Percentiles rank a stretch among this genome's conserved stretches.
These are phyloP conservation scores for Zaprionus gabonicus DNA, from an alignment of 1,140 invertebrate genomes.

Conservation along the genomic window DNA sequence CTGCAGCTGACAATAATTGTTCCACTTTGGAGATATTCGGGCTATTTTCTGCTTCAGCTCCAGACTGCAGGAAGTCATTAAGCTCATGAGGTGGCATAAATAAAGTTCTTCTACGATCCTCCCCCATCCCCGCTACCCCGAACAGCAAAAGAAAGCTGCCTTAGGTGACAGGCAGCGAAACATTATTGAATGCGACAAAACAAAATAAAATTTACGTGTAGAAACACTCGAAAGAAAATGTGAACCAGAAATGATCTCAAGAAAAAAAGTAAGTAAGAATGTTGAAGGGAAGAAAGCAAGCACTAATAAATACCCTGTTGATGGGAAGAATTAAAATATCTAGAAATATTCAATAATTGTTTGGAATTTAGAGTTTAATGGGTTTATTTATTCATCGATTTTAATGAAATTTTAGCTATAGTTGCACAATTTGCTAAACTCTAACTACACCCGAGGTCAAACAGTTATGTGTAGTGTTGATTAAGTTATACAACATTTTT, in stretches of 20 bases:
- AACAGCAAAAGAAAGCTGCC: constrained; percentile 53
- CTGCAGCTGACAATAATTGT: constrained; percentile 43
- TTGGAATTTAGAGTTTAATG: background rate
- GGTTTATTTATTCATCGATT: background rate
- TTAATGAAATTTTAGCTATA: background rate
- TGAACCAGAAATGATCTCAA: background rate
- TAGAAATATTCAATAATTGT: too few species aligned
- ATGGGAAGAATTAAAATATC: too few species aligned
- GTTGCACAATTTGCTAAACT: background rate
- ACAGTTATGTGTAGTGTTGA: background rate
- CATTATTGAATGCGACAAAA: constrained; percentile 76
- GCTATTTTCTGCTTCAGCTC: constrained; percentile 27
- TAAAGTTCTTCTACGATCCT: constrained; percentile 64
- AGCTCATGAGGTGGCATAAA: constrained; percentile 71
- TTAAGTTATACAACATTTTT: background rate
- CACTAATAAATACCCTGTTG: background rate
- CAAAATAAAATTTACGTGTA: constrained; percentile 74
- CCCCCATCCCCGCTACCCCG: constrained; percentile 16
- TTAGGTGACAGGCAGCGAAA: constrained; percentile 53
- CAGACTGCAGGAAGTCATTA: constrained; percentile 76
- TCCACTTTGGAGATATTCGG: constrained; percentile 29
- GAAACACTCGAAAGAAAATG: constrained; percentile 56
- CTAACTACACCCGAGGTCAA: background rate
- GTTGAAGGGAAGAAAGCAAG: background rate
- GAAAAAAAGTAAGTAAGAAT: background rate